Percentiles rank a stretch among this genome's conserved stretches.
Evolutionary conservation across 2,888 invertebrate genomes (phyloP).

Genomic region (Diplolepis rosae): DNA sequence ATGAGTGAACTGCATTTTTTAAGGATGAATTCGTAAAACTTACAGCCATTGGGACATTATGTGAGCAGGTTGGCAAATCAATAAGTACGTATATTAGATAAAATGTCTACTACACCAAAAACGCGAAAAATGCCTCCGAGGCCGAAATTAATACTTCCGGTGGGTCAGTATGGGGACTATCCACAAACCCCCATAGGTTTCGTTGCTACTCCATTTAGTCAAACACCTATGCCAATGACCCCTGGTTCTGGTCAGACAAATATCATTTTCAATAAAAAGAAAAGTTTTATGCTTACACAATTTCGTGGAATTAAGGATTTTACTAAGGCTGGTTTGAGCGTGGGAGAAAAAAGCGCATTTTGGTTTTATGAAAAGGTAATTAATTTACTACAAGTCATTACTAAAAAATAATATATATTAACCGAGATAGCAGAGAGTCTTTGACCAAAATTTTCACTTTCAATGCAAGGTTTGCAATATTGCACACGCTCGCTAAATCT

Average conservation of each 20-base stretch:
- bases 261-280: constrained; percentile 79
- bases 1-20: no score
- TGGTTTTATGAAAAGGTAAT: constrained; percentile 85
- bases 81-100: no score
- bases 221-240: constrained; percentile 70
- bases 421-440: no score
- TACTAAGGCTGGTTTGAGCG: constrained; percentile 87
- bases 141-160: constrained; percentile 68
- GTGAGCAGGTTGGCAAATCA: no score
- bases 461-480: not conserved
- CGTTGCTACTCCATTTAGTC: constrained; percentile 63
- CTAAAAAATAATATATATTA: no score
- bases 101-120: no score
- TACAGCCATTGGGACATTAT: no score
- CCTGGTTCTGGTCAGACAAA: constrained; percentile 69
- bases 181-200: constrained; percentile 65
- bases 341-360: constrained; percentile 87
- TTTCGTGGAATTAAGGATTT: constrained; percentile 86
- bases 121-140: constrained; percentile 57
- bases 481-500: no score
- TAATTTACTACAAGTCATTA: no score
- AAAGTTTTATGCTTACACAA: constrained; percentile 87
- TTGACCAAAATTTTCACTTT: no score
- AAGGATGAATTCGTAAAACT: no score
- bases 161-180: constrained; percentile 64